phyloP scores from a whole-genome alignment of 2,113 vertebrate species.

The human region DNA sequence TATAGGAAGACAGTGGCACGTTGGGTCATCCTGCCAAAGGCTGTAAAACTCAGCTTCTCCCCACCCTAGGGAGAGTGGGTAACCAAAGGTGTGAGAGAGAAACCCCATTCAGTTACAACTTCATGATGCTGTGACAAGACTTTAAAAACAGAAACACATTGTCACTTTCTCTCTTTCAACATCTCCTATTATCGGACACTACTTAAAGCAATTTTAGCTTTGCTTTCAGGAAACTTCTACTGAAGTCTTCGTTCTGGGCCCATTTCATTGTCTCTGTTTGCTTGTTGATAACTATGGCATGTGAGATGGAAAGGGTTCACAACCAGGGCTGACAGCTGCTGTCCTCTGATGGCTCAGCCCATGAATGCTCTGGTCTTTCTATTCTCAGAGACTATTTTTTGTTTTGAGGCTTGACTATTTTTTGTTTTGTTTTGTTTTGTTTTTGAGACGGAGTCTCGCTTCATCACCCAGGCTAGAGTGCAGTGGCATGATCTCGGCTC shows the following conservation, averaged over 20 bases:
- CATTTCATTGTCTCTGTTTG: neutral
- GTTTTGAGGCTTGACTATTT: neutral
- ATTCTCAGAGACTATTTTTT: neutral
- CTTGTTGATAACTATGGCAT: neutral
- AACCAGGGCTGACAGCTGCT: neutral
- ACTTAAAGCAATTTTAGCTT: neutral
- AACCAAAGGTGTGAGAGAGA: neutral
- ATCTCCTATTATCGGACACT: neutral
- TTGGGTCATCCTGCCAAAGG: neutral
- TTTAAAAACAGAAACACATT: neutral
- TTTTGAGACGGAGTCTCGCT: too few relatives aligned
- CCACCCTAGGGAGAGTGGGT: neutral
- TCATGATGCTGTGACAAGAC: neutral
- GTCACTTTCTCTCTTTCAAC: neutral
- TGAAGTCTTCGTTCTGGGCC: neutral
- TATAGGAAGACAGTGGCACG: rapidly evolving
- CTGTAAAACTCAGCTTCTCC: neutral
- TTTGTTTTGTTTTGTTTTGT: neutral
- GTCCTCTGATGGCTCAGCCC: neutral
- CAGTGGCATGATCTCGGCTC: too few relatives aligned
- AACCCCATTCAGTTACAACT: neutral
- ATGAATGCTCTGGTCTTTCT: neutral
- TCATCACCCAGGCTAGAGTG: too few relatives aligned
- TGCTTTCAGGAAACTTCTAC: neutral
- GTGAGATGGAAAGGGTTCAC: too few relatives aligned